Evolutionary conservation across 2,888 invertebrate genomes (phyloP).

Genomic region (Aelia acuminata): DNA sequence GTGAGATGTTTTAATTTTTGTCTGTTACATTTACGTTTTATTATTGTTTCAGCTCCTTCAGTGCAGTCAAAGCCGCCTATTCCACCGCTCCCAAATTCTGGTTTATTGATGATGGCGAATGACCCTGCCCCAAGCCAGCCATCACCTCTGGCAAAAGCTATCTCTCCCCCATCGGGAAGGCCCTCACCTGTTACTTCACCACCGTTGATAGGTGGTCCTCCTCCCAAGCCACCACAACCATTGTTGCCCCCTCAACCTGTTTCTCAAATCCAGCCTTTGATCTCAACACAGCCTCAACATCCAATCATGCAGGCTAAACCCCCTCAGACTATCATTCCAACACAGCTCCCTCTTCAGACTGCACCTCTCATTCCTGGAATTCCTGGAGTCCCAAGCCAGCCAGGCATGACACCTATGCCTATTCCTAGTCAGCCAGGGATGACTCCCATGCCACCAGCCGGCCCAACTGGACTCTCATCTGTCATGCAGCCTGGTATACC

Average conservation of each 20-base stretch:
- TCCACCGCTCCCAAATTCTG: slow-evolving; percentile 63
- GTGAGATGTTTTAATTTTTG: neutral
- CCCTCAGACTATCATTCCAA: slow-evolving; percentile 61
- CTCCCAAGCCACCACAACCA: slow-evolving; percentile 63
- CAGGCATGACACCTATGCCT: slow-evolving; percentile 58
- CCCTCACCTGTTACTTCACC: slow-evolving; percentile 62
- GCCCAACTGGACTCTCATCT: slow-evolving; percentile 20
- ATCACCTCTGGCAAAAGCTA: slow-evolving; percentile 67
- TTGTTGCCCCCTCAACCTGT: slow-evolving; percentile 67
- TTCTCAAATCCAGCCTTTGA: slow-evolving; percentile 60
- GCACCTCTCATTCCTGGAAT: slow-evolving; percentile 60
- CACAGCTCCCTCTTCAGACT: slow-evolving; percentile 55
- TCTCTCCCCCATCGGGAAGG: slow-evolving; percentile 70
- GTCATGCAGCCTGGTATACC: slow-evolving; percentile 55
- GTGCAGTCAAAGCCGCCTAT: slow-evolving; percentile 65
- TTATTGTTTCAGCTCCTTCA: slow-evolving; percentile 41
- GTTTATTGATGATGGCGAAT: slow-evolving; percentile 53
- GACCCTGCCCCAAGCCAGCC: slow-evolving; percentile 68
- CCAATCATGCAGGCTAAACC: slow-evolving; percentile 59
- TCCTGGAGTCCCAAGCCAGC: slow-evolving; percentile 56
- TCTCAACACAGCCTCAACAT: slow-evolving; percentile 63
- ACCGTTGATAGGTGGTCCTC: slow-evolving; percentile 53
- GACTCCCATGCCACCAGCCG: slow-evolving; percentile 57
- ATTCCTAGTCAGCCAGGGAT: slow-evolving; percentile 57
- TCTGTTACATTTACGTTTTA: neutral